These are phyloP conservation scores for Oxygymnocypris stewartii DNA, from an alignment of 2,113 vertebrate genomes.

Conservation along the genomic window DNA sequence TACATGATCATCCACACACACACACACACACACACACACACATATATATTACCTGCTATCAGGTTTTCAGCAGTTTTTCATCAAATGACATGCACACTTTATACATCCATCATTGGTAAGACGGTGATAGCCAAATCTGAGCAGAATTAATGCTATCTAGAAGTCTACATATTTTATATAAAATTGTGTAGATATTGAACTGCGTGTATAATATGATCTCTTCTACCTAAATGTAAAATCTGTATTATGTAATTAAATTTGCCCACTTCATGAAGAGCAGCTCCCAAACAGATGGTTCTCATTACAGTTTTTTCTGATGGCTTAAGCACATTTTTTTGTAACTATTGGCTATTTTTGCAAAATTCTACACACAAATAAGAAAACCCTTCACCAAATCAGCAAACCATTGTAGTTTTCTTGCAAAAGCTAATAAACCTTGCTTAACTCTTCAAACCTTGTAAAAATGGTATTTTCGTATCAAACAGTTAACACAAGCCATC, in stretches of 20 bases:
- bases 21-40: too few species aligned
- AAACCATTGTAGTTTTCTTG: too few species aligned
- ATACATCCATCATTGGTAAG: not conserved
- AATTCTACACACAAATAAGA: too few species aligned
- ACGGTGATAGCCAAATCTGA: not conserved
- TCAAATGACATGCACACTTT: not conserved
- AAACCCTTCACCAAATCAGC: too few species aligned
- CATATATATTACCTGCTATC: not conserved
- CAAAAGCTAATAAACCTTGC: too few species aligned
- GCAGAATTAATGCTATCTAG: not conserved
- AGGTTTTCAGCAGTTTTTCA: conserved; percentile 1
- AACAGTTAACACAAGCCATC: too few species aligned
- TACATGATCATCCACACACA: not conserved
- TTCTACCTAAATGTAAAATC: not conserved
- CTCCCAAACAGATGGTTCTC: not conserved
- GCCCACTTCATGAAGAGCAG: not conserved
- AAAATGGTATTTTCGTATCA: too few species aligned
- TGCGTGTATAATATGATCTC: not conserved
- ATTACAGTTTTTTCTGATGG: too few species aligned
- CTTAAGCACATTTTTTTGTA: too few species aligned
- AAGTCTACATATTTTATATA: not conserved
- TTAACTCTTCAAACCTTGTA: too few species aligned
- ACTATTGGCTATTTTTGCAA: too few species aligned
- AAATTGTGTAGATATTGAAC: not conserved
- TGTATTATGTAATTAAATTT: conserved; percentile 2